A percentile compares a stretch with the other conserved stretches of the same genome.
These are phyloP conservation scores for Ooceraea biroi DNA, from an alignment of 1,140 invertebrate species.

Conservation along the genomic window DNA sequence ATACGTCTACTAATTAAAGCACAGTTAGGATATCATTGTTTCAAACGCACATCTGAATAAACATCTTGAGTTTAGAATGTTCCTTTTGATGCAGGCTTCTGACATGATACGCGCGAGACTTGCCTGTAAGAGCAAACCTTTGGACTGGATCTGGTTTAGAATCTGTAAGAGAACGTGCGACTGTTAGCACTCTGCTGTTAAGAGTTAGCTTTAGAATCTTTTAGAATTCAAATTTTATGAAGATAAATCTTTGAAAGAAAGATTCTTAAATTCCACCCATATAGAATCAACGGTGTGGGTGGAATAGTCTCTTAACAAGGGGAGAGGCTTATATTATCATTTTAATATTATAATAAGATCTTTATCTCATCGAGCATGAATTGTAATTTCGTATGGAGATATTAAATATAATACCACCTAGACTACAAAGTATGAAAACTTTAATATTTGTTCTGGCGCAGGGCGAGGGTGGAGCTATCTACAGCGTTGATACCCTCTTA, in stretches of 20 bases:
- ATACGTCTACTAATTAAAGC: too few species aligned
- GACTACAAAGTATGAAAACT: not conserved
- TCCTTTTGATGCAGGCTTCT: not conserved
- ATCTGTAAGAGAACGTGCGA: not conserved
- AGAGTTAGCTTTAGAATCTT: too few species aligned
- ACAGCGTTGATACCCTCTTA: slow-evolving; percentile 61
- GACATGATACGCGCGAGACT: too few species aligned
- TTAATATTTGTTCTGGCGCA: not conserved
- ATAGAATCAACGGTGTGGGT: not conserved
- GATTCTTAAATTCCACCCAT: not conserved
- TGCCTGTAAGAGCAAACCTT: too few species aligned
- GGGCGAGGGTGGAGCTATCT: not conserved
- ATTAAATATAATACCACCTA: not conserved
- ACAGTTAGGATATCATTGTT: too few species aligned
- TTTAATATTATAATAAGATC: not conserved
- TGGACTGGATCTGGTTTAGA: too few species aligned
- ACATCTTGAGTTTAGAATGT: not conserved
- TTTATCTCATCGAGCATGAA: not conserved
- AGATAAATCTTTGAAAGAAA: not conserved
- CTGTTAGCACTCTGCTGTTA: too few species aligned
- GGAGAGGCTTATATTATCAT: not conserved
- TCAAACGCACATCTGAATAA: not conserved
- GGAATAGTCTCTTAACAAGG: not conserved
- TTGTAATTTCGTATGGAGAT: not conserved
- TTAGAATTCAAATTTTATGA: too few species aligned